Conservation (phyloP, 2,113 vertebrate genomes). For the Merops nubicus region DNA sequence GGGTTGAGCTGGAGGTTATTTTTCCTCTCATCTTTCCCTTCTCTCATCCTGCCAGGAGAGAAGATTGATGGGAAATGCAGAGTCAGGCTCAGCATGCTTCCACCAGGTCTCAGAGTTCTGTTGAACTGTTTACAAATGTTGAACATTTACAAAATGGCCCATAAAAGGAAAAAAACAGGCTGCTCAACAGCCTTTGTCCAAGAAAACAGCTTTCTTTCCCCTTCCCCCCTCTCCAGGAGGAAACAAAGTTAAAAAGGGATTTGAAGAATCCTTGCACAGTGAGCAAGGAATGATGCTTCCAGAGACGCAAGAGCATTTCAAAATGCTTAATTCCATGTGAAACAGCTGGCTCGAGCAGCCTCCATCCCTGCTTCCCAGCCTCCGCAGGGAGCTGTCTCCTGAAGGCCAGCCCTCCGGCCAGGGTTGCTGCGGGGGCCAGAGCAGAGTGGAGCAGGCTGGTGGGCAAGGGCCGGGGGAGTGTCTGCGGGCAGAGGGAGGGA, state of each 20-base stretch:
- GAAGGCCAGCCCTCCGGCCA: background rate
- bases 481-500: background rate
- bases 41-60: background rate
- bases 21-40: background rate
- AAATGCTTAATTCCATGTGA: too few species aligned
- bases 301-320: background rate
- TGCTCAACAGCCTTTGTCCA: background rate
- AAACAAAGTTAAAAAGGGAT: background rate
- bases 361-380: background rate
- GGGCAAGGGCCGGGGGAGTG: too few species aligned
- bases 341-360: background rate
- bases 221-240: background rate
- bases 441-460: too few species aligned
- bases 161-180: background rate
- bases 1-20: background rate
- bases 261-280: conserved; percentile 12
- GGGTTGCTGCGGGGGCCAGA: background rate
- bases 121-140: too few species aligned
- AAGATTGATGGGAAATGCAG: background rate
- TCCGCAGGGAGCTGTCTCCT: background rate
- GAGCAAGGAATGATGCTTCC: background rate
- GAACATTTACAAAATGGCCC: background rate
- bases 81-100: background rate
- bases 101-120: background rate
- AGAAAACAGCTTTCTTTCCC: background rate